These are phyloP conservation scores for Apocrypta bakeri DNA, from an alignment of 1,140 invertebrate species.

Conservation along the genomic window DNA sequence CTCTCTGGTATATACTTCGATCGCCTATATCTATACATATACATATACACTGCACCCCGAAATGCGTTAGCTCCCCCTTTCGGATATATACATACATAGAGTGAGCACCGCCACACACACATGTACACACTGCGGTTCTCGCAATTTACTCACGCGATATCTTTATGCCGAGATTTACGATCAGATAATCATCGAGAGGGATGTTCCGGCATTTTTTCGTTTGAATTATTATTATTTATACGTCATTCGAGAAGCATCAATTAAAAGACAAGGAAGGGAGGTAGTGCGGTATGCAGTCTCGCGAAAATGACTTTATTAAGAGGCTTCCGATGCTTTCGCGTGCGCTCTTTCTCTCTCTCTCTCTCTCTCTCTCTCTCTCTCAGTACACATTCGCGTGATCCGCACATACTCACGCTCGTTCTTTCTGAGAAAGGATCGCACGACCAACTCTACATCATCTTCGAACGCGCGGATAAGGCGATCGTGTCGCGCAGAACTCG, in stretches of 20 bases:
- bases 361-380: not conserved
- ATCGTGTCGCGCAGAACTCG: constrained; percentile 40
- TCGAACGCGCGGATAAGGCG: constrained; percentile 29
- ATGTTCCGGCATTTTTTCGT: constrained; percentile 70
- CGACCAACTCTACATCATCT: constrained; percentile 30
- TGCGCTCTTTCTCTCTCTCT: not conserved
- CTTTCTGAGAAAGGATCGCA: not conserved
- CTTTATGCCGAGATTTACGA: constrained; percentile 73
- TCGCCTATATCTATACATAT: not conserved
- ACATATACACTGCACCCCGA: not conserved
- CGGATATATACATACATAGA: not conserved
- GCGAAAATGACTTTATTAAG: constrained; percentile 72
- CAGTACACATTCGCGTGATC: not conserved
- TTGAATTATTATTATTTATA: constrained; percentile 74
- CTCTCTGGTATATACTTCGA: constrained; percentile 9
- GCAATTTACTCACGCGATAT: constrained; percentile 74
- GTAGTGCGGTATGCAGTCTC: constrained; percentile 34
- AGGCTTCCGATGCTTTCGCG: not conserved
- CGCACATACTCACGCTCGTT: not conserved
- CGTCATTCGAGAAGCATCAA: constrained; percentile 60
- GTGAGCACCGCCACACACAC: constrained; percentile 14
- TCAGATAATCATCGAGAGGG: constrained; percentile 73
- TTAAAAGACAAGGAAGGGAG: constrained; percentile 58
- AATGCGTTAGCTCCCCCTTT: constrained; percentile 11
- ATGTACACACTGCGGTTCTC: constrained; percentile 59